A percentile compares a stretch with the other conserved stretches of the same genome.
These are phyloP conservation scores for Apeira syringaria DNA, from an alignment of 2,888 invertebrate species.

Conservation along the genomic window DNA sequence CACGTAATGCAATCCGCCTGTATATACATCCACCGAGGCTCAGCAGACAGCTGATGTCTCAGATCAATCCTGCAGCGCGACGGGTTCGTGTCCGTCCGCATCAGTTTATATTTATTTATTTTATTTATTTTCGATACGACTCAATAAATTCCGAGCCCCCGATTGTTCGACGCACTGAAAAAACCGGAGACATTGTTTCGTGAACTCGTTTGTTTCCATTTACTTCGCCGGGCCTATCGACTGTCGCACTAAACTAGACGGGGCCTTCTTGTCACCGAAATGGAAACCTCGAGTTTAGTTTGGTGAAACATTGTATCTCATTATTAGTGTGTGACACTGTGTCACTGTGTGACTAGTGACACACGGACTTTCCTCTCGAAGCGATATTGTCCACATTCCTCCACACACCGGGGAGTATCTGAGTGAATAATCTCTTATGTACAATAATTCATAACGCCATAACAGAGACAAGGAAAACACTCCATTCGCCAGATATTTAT, in stretches of 20 bases:
- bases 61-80: constrained; percentile 70
- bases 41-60: constrained; percentile 74
- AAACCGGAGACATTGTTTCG: constrained; percentile 60
- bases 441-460: too few species aligned
- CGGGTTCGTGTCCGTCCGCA: constrained; percentile 60
- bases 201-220: constrained; percentile 40
- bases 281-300: too few species aligned
- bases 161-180: constrained; percentile 65
- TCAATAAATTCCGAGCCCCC: constrained; percentile 76
- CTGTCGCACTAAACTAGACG: constrained; percentile 55
- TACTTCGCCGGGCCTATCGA: constrained; percentile 34
- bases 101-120: constrained; percentile 32
- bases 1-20: too few species aligned
- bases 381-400: too few species aligned
- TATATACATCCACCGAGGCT: constrained; percentile 36
- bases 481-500: too few species aligned
- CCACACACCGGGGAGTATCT: too few species aligned
- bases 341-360: too few species aligned
- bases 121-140: constrained; percentile 66
- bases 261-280: constrained; percentile 41
- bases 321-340: too few species aligned
- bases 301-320: too few species aligned
- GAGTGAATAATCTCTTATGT: too few species aligned
- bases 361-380: too few species aligned
- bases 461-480: too few species aligned